Percentiles rank a stretch among this genome's conserved stretches.
Evolutionary conservation across 2,888 invertebrate species (phyloP).

Genomic region (Scelioninae gen. 2): DNA sequence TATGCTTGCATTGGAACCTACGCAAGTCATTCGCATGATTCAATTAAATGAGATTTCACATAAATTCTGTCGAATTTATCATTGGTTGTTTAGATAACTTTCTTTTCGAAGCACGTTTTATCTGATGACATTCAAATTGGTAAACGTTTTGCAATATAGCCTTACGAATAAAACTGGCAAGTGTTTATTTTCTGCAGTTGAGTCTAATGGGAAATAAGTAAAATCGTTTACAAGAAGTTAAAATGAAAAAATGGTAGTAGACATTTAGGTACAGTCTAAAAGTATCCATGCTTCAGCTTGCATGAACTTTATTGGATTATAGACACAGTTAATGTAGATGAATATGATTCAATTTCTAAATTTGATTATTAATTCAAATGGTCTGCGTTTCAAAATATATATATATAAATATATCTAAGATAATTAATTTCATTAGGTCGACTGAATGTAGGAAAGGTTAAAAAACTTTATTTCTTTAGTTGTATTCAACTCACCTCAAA

Average conservation of each 20-base stretch:
- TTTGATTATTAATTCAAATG: too few species aligned
- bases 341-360: background rate
- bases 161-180: background rate
- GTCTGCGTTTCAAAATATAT: too few species aligned
- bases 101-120: slow-evolving; percentile 26
- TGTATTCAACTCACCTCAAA: slow-evolving; percentile 76
- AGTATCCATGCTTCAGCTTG: too few species aligned
- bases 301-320: background rate
- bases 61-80: slow-evolving; percentile 35
- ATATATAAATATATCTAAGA: too few species aligned
- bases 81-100: slow-evolving; percentile 22
- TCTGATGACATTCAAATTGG: slow-evolving; percentile 19
- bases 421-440: too few species aligned
- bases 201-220: too few species aligned
- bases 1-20: slow-evolving; percentile 43
- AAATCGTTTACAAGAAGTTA: background rate
- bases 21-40: slow-evolving; percentile 51
- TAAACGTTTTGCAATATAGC: slow-evolving; percentile 9
- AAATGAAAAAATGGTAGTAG: too few species aligned
- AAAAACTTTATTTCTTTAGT: too few species aligned
- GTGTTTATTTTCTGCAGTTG: background rate
- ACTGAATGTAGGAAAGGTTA: too few species aligned
- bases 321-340: background rate
- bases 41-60: slow-evolving; percentile 49
- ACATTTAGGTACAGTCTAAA: too few species aligned